Conservation (phyloP, 1,140 invertebrate species). For the Choristoneura fumiferana region DNA sequence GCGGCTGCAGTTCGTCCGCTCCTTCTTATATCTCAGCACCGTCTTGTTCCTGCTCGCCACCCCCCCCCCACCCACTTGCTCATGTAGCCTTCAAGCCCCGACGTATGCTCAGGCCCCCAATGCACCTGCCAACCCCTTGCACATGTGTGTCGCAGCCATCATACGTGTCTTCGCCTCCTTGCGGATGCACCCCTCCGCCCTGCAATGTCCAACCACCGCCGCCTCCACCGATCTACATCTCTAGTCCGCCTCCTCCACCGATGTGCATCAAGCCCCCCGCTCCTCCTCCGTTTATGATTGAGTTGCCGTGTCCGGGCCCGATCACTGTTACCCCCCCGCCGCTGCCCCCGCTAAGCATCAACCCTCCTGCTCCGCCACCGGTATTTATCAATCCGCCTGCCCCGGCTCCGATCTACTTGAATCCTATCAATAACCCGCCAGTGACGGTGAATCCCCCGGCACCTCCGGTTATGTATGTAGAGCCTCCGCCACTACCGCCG, state of each 20-base stretch:
- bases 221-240: conserved; percentile 40
- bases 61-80: no score
- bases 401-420: conserved; percentile 23
- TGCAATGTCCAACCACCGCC: background rate
- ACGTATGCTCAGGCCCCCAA: background rate
- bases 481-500: conserved; percentile 51
- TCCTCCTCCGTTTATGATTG: conserved; percentile 45
- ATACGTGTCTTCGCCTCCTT: background rate
- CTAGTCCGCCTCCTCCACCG: conserved; percentile 33
- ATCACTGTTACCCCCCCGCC: conserved; percentile 49
- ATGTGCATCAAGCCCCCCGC: conserved; percentile 48
- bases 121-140: background rate
- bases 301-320: conserved; percentile 47
- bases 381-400: conserved; percentile 28
- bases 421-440: conserved; percentile 46
- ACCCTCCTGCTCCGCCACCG: conserved; percentile 47
- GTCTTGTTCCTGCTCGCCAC: no score
- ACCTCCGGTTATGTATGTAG: conserved; percentile 47
- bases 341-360: conserved; percentile 45
- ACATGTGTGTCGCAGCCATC: background rate
- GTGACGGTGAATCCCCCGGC: conserved; percentile 53
- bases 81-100: background rate
- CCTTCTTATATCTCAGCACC: no score
- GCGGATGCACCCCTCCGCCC: conserved; percentile 23
- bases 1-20: no score